These are phyloP conservation scores for Zaprionus vittiger DNA, from an alignment of 1,140 invertebrate species.

Conservation along the genomic window DNA sequence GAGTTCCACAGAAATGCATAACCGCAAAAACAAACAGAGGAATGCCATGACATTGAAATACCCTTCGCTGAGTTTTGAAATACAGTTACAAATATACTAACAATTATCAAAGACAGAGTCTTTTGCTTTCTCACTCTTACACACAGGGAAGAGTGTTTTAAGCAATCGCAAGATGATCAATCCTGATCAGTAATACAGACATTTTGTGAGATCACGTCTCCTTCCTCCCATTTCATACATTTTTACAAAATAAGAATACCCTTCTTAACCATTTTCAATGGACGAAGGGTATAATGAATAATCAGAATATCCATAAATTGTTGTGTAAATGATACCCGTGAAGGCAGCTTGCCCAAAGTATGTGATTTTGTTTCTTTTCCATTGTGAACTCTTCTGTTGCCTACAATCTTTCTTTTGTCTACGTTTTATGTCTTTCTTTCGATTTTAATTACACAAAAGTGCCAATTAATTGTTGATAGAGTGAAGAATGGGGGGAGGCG, in stretches of 20 bases:
- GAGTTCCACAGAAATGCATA: neutral
- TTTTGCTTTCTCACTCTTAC: too few relatives aligned
- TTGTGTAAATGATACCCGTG: slow-evolving; percentile 47
- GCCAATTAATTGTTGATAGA: slow-evolving; percentile 65
- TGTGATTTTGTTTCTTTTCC: slow-evolving; percentile 7
- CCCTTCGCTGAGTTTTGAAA: too few relatives aligned
- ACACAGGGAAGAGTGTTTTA: too few relatives aligned
- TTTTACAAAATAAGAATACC: too few relatives aligned
- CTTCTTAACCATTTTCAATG: too few relatives aligned
- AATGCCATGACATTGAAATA: too few relatives aligned
- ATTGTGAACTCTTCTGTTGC: slow-evolving; percentile 11
- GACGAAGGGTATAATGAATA: neutral
- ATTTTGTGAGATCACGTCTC: too few relatives aligned
- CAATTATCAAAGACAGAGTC: too few relatives aligned
- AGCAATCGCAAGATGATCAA: too few relatives aligned
- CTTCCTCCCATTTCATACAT: too few relatives aligned
- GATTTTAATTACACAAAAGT: slow-evolving; percentile 77
- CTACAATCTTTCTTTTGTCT: slow-evolving; percentile 34
- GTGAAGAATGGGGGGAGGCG: neutral
- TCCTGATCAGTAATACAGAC: too few relatives aligned
- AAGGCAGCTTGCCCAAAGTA: slow-evolving; percentile 28
- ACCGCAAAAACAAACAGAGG: slow-evolving; percentile 14
- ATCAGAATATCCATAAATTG: slow-evolving; percentile 11
- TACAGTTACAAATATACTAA: too few relatives aligned
- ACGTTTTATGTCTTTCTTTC: slow-evolving; percentile 63